Evolutionary conservation across 2,797 vertebrate species (phyloP), one percentile per base, ranked within the genome.

Genomic region (Oryzias sinensis): DNA sequence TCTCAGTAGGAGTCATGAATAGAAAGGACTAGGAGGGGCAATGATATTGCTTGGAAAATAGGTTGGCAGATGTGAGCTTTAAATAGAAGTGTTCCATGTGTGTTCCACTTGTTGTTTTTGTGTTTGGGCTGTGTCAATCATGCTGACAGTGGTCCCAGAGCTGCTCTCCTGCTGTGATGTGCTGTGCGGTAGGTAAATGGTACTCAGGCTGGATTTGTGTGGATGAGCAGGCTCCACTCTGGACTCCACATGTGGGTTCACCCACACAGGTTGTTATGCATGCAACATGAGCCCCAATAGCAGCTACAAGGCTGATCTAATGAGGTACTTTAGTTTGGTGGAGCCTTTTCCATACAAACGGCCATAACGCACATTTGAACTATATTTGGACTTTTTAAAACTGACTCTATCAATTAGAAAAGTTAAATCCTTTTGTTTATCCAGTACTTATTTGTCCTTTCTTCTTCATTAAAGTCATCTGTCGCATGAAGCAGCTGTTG

Each of bases 1-100:
- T 82, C 61, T 77, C 66, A 61, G 45, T 74, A 53, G 72, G 66
- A 78, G 69, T 18, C 62, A 25, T 66, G 70, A 68, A 71, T 64
- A 72, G 71, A 81, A 80, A 82, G 74, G 55, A 65, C 69, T 66
- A 50, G 5, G 27, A 37, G 14, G 43, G 46, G 54, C 8, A 33
- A 66, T 14, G 54, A 41, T 43, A 44, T 62, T 56, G 56, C 56
- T 37, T 5, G 41, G 58, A 62, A 73, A 67, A 52, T 27, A 53
- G 57, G 37, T 44, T 61, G 53, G 62, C 58, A 68, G 67, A 72
- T 33, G 41, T 27, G 33, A 43, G 58, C 66, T 73, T 80, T 74
- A 76, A 82, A 82, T 75, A 77, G 77, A 73, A 77, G 44, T 27
- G 59, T 77, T 77, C 60, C 41, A 54, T 53, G n/a, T 49, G 59